Conservation (phyloP, 2,113 vertebrate genomes). For the Lanius collurio region DNA sequence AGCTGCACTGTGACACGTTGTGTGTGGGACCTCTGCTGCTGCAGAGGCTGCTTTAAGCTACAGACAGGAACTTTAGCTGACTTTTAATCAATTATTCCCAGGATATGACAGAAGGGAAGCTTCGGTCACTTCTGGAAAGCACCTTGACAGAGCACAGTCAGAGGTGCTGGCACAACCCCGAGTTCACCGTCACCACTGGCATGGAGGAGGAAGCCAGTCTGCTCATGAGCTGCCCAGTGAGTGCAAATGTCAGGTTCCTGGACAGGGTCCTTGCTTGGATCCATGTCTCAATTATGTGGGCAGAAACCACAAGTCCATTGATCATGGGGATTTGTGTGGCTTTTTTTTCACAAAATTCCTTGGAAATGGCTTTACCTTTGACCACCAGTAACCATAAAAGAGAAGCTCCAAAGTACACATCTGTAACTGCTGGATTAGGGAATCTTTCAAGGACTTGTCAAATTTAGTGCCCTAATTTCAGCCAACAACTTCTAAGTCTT, state of each 20-base stretch:
- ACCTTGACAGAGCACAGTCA: conserved; percentile 65
- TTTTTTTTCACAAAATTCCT: not conserved
- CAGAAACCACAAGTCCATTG: not conserved
- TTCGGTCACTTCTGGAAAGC: conserved; percentile 61
- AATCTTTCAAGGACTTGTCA: not conserved
- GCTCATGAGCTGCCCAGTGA: conserved; percentile 78
- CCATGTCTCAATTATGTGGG: accelerated
- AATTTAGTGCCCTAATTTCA: not conserved
- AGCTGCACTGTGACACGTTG: not conserved
- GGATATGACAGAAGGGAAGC: conserved; percentile 68
- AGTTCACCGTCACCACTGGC: conserved; percentile 66
- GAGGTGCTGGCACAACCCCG: conserved; percentile 60
- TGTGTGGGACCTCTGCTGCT: not conserved
- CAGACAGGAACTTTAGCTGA: not conserved
- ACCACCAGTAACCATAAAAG: not conserved
- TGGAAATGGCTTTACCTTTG: not conserved
- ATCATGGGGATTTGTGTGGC: not conserved
- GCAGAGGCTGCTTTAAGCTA: not conserved
- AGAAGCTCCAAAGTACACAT: not conserved
- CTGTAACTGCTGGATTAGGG: not conserved
- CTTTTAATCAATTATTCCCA: not conserved
- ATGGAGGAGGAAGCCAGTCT: conserved; percentile 67
- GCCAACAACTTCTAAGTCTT: not conserved
- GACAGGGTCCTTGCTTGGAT: not conserved
- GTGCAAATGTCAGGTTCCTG: not conserved